These are phyloP conservation scores for Cataglyphis cursor DNA, from an alignment of 2,888 invertebrate species.

Conservation along the genomic window DNA sequence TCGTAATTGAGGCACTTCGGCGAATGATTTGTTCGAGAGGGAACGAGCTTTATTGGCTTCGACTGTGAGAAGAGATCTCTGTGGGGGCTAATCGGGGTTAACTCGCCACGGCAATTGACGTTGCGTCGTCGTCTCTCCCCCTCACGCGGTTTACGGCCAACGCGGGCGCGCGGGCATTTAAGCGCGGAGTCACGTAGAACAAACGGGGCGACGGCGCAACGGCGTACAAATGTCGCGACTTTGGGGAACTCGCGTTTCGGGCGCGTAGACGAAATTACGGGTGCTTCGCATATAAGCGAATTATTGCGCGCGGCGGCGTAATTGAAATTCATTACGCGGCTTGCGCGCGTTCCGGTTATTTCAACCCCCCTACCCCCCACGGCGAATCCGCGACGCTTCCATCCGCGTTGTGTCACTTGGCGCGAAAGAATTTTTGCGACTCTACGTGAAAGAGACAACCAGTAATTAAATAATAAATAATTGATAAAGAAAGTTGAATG, in stretches of 20 bases:
- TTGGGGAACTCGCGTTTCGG: constrained; percentile 42
- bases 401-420: not conserved
- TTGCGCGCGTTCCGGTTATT: constrained; percentile 41
- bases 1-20: constrained; percentile 36
- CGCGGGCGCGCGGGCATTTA: constrained; percentile 24
- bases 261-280: constrained; percentile 50
- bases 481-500: not conserved
- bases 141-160: not conserved
- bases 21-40: constrained; percentile 41
- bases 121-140: not conserved
- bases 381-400: constrained; percentile 18
- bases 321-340: constrained; percentile 49
- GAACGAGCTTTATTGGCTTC: constrained; percentile 24
- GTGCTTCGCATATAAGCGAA: constrained; percentile 49
- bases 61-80: constrained; percentile 7
- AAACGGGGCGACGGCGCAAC: constrained; percentile 42
- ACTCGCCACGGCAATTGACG: constrained; percentile 28
- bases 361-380: constrained; percentile 27
- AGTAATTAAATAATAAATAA: not conserved
- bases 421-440: constrained; percentile 31
- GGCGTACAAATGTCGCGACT: constrained; percentile 56
- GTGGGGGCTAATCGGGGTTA: constrained; percentile 44
- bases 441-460: not conserved
- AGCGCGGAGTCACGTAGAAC: constrained; percentile 45
- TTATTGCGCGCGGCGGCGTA: constrained; percentile 42